These are phyloP conservation scores for Drosophila saltans DNA, from an alignment of 1,140 invertebrate species.

Conservation along the genomic window DNA sequence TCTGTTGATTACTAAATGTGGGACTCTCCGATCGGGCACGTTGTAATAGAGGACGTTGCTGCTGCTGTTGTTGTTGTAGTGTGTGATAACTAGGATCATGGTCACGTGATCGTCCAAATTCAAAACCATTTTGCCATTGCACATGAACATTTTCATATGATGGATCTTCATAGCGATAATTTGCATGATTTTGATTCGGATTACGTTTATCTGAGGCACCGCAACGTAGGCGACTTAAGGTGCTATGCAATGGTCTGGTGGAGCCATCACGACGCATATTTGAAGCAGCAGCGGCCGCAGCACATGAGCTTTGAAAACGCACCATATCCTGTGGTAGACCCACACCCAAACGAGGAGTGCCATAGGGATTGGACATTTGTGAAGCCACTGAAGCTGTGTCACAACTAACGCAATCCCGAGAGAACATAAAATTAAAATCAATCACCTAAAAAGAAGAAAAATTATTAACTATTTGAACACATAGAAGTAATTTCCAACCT, in stretches of 20 bases:
- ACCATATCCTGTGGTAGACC: slow-evolving; percentile 76
- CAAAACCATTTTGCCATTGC: slow-evolving; percentile 82
- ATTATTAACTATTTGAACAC: not conserved
- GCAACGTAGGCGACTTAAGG: slow-evolving; percentile 65
- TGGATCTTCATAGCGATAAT: slow-evolving; percentile 74
- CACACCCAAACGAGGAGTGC: slow-evolving; percentile 66
- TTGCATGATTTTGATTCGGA: slow-evolving; percentile 40
- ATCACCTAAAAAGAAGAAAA: slow-evolving; percentile 76
- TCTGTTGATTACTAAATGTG: slow-evolving; percentile 74
- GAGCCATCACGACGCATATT: slow-evolving; percentile 49
- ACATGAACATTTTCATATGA: slow-evolving; percentile 82
- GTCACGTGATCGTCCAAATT: slow-evolving; percentile 77
- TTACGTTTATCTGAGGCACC: slow-evolving; percentile 41
- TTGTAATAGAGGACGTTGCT: slow-evolving; percentile 66
- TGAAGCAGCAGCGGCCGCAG: slow-evolving; percentile 15
- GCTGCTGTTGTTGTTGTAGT: slow-evolving; percentile 20
- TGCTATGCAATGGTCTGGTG: slow-evolving; percentile 68
- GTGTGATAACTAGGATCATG: slow-evolving; percentile 54
- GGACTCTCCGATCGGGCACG: slow-evolving; percentile 78
- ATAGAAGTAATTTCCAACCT: not conserved
- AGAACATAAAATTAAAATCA: slow-evolving; percentile 84
- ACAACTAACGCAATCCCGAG: slow-evolving; percentile 79
- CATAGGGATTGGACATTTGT: slow-evolving; percentile 76
- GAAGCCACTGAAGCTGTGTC: slow-evolving; percentile 68
- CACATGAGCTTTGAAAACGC: slow-evolving; percentile 69